These are phyloP conservation scores for Phalera bucephala DNA, from an alignment of 2,888 invertebrate genomes.

Conservation along the genomic window DNA sequence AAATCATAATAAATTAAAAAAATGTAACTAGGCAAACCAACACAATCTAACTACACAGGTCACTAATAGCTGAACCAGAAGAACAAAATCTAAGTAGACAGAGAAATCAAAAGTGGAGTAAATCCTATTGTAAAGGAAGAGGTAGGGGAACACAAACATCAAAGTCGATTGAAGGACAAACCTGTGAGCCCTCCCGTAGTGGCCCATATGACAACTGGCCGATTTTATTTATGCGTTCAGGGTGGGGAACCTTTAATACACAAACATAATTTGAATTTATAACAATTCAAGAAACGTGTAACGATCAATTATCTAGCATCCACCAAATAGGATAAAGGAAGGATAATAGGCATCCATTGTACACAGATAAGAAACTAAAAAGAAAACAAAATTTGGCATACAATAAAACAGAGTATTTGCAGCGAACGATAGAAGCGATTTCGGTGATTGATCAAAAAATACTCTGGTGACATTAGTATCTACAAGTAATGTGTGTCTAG, in stretches of 20 bases:
- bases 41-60: conserved; percentile 43
- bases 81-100: conserved; percentile 40
- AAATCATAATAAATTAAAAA: no score
- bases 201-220: conserved; percentile 86
- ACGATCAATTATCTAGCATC: conserved; percentile 58
- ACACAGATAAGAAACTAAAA: conserved; percentile 41
- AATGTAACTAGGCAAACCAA: conserved; percentile 42
- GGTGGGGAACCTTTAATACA: conserved; percentile 87
- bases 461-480: conserved; percentile 32
- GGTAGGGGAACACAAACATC: conserved; percentile 78
- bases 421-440: conserved; percentile 53
- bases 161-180: conserved; percentile 81
- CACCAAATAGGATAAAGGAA: conserved; percentile 60
- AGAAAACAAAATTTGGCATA: conserved; percentile 40
- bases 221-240: conserved; percentile 84
- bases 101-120: conserved; percentile 45
- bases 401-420: conserved; percentile 42
- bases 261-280: conserved; percentile 78
- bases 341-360: conserved; percentile 49
- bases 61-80: conserved; percentile 45
- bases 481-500: conserved; percentile 36
- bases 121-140: conserved; percentile 59
- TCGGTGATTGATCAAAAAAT: conserved; percentile 45
- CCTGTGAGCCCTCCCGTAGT: conserved; percentile 86
- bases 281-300: conserved; percentile 49